Evolutionary conservation across 2,113 vertebrate genomes (phyloP).

Genomic region (Dipodomys merriami): DNA sequence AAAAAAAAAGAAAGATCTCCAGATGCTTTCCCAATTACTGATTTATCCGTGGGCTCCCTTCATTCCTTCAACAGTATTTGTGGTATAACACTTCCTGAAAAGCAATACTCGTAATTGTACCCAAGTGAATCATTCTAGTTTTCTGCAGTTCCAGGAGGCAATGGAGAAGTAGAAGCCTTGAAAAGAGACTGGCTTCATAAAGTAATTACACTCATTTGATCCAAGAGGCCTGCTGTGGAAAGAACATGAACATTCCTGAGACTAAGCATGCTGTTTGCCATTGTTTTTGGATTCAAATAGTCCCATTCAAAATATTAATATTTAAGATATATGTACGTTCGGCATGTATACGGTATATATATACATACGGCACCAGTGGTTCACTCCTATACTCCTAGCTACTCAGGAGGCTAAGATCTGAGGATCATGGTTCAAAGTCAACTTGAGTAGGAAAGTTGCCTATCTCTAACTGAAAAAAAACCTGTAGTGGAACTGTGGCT

Average conservation of each 20-base stretch:
- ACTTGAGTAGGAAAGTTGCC: too few species aligned
- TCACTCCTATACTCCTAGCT: too few species aligned
- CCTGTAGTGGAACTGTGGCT: too few species aligned
- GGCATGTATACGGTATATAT: too few species aligned
- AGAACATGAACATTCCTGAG: constrained; percentile 67
- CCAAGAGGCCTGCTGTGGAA: constrained; percentile 49
- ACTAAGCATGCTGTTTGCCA: constrained; percentile 60
- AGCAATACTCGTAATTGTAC: constrained; percentile 51
- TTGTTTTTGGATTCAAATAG: constrained; percentile 56
- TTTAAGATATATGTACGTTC: constrained; percentile 15
- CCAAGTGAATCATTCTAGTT: constrained; percentile 60
- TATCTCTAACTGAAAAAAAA: too few species aligned
- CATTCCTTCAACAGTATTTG: constrained; percentile 41
- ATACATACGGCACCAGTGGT: too few species aligned
- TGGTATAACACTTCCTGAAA: constrained; percentile 43
- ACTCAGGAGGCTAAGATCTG: too few species aligned
- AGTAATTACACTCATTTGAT: constrained; percentile 69
- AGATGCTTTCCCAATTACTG: constrained; percentile 39
- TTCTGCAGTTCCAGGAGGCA: constrained; percentile 63
- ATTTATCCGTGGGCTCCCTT: constrained; percentile 33
- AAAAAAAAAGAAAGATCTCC: constrained; percentile 18
- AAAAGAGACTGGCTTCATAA: constrained; percentile 49
- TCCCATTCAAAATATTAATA: constrained; percentile 61
- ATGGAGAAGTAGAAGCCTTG: constrained; percentile 62
- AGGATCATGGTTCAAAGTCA: too few species aligned